Evolutionary conservation across 2,797 vertebrate genomes (phyloP), one percentile per base, ranked within the genome.

Genomic region (Sarcoramphus papa): DNA sequence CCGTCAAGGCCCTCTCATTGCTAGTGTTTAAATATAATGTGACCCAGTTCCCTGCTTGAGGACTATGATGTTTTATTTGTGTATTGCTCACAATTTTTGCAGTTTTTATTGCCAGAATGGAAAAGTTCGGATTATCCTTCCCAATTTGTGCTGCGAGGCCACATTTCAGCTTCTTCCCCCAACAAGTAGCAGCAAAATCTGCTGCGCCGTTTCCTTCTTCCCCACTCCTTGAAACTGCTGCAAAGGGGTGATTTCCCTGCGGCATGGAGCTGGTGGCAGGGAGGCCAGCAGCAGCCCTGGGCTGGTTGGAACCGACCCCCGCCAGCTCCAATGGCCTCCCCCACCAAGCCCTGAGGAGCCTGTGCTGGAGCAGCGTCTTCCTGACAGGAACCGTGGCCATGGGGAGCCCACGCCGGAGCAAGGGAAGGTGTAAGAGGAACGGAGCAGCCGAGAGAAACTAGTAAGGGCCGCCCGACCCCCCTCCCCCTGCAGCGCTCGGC

Each of bases 401-500:
- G 23, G 27, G 25, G 17, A 68, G 3, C 25, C n/a, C 3, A 2
- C 2, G 0, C 14, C 3, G 0, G 11, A 50, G 31, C 12, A 37
- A 3, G 22, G 41, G 7, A 35, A 28, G 27, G 18, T 27, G 31
- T 41, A 3, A 75, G 72, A 63, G 28, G 22, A 33, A 17, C 1
- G 0, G 28, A 57, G 45, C 0, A 0, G 11, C 16, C 2, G 1
- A 25, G 35, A 45, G 40, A 35, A 59, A 15, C 33, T 10, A 14
- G 16, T 27, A 18, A 31, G 21, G 12, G 19, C 4, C 28, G 14
- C 51, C 27, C 0, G 0, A 33, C 14, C 25, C 19, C 28, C 0
- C 0, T 19, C 10, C 47, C 33, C 6, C 5, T 16, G 33, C 1
- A 1, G 13, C 0, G 0, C 28, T 11, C 3, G 0, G 41, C 0